Evolutionary conservation across 2,888 invertebrate genomes (phyloP), one percentile per base, ranked within the genome.

Genomic region (Andrena hattorfiana): DNA sequence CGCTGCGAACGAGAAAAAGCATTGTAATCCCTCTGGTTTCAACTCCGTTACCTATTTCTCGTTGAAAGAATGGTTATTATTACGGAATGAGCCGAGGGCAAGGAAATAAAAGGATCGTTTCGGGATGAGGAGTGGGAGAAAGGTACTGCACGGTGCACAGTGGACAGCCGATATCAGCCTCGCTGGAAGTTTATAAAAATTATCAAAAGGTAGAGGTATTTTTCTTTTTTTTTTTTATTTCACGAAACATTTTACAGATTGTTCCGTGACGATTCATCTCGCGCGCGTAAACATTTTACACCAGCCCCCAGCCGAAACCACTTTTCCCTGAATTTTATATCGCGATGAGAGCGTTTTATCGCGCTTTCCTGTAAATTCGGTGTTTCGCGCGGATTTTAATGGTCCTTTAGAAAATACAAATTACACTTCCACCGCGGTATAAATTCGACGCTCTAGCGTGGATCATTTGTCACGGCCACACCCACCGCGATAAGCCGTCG

Each of bases 401-500:
- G 80, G 71, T n/a, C 72, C 72, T 81, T 62, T 63, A 68, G 80
- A 81, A 72, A 81, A 63, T 81, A 67, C 79, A 79, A 79, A 81
- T 81, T 68, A 68, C 60, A 32, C 32, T 54, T 77, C n/a, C 3
- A 13, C n/a, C 32, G 42, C 7, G 16, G 69, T 8, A 60, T 68
- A 77, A 79, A 79, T 79, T 51, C 51, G 13, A 23, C n/a, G 0
- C 23, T 56, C 13, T 20, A 56, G 48, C 26, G 26, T 7, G 23
- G 10, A 42, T 64, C 69, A 59, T 76, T 76, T 23, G 79, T 79
- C 62, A 62, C 59, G 8, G 8, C 5, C 1, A 7, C 42, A 2
- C 48, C 16, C 13, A 10, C 26, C 8, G 13, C 67, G 54, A 48
- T 62, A 48, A 73, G 32, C 51, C 32, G 60, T 56, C 71, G 79